A percentile compares a stretch with the other conserved stretches of the same genome.
phyloP scores from a whole-genome alignment of 1,140 invertebrate species.

The Atta colombica region DNA sequence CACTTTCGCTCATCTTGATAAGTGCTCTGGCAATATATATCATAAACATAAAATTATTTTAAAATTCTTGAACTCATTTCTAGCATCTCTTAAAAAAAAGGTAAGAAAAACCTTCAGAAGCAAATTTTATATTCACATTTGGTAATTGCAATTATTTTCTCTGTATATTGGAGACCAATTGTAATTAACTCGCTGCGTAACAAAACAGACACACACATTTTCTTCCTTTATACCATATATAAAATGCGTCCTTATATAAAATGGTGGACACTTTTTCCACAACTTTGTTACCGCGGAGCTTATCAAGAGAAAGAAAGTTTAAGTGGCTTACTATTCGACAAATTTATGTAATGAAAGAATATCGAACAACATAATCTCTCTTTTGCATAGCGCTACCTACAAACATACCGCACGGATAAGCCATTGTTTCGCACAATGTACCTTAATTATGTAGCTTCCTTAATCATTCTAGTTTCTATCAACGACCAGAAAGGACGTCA shows the following conservation, averaged over 20 bases:
- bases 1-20: slow-evolving; percentile 26
- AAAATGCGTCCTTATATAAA: background rate
- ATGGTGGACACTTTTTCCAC: background rate
- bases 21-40: background rate
- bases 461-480: slow-evolving; percentile 28
- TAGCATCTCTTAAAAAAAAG: background rate
- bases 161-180: slow-evolving; percentile 2
- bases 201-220: background rate
- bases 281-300: background rate
- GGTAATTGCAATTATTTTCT: slow-evolving; percentile 44
- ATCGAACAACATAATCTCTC: background rate
- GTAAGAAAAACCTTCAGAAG: background rate
- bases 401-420: background rate
- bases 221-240: background rate
- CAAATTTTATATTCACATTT: background rate
- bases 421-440: background rate
- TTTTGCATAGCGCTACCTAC: background rate
- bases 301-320: background rate
- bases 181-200: slow-evolving; percentile 20
- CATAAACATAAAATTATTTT: background rate
- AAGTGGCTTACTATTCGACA: background rate
- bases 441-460: slow-evolving; percentile 19
- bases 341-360: background rate
- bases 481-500: slow-evolving; percentile 2
- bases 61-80: background rate